Evolutionary conservation across 1,140 invertebrate species (phyloP).

Genomic region (Papilio xuthus): DNA sequence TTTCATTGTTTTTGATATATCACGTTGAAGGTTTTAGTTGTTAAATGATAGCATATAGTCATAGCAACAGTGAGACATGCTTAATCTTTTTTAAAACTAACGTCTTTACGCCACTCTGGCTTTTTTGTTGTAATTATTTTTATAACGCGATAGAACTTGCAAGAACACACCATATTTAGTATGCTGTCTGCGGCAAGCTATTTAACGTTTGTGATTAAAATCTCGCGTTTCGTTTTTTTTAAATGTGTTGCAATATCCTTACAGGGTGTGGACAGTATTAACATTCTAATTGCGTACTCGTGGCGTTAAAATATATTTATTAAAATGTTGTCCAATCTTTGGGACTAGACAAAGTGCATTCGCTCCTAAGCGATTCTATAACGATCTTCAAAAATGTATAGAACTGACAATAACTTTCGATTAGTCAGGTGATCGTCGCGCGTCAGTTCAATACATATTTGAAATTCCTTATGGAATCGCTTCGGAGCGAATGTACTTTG

Average conservation of each 20-base stretch:
- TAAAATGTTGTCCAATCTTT: neutral
- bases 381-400: too few relatives aligned
- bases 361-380: too few relatives aligned
- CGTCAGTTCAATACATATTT: too few relatives aligned
- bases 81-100: neutral
- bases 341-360: too few relatives aligned
- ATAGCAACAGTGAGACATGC: conserved; percentile 11
- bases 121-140: conserved; percentile 29
- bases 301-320: neutral
- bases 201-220: conserved; percentile 22
- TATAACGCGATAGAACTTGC: conserved; percentile 20
- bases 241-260: conserved; percentile 19
- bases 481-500: too few relatives aligned
- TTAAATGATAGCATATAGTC: neutral
- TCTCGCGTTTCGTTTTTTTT: neutral
- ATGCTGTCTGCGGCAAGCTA: neutral
- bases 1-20: neutral
- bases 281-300: conserved; percentile 8
- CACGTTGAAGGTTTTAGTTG: neutral
- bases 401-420: too few relatives aligned
- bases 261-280: neutral
- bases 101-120: neutral
- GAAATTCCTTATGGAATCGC: too few relatives aligned
- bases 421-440: too few relatives aligned
- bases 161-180: conserved; percentile 13